A percentile compares a stretch with the other conserved stretches of the same genome.
These are phyloP conservation scores for Enteromius viviparus DNA, from an alignment of 2,797 vertebrate species.

Conservation along the genomic window DNA sequence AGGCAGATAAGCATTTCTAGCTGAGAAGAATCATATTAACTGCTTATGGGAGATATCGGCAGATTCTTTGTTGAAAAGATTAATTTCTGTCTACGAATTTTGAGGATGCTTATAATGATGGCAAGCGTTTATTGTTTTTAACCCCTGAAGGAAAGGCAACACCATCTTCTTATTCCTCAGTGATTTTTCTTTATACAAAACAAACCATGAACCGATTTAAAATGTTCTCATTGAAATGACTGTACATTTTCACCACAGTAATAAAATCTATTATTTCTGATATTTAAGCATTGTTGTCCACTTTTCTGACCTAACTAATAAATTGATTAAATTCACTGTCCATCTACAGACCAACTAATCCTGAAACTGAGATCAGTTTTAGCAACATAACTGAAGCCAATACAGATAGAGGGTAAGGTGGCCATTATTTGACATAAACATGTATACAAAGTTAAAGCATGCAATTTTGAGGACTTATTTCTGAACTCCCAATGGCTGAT, in stretches of 20 bases:
- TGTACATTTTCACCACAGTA: not conserved
- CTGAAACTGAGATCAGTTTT: not conserved
- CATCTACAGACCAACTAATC: not conserved
- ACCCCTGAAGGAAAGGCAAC: not conserved
- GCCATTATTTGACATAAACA: not conserved
- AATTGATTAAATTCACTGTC: not conserved
- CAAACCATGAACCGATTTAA: not conserved
- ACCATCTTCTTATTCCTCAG: not conserved
- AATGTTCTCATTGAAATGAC: not conserved
- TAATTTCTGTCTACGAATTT: not conserved
- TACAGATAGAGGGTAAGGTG: not conserved
- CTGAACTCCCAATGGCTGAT: not conserved
- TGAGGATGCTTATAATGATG: not conserved
- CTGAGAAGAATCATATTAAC: not conserved
- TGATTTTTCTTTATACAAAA: not conserved
- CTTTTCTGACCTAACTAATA: not conserved
- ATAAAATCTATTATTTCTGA: conserved; percentile 29
- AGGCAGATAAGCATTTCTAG: not conserved
- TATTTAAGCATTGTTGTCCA: not conserved
- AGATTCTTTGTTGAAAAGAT: conserved; percentile 5
- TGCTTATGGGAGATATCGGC: not conserved
- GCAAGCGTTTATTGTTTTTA: conserved; percentile 12
- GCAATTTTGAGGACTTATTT: not conserved
- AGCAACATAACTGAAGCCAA: not conserved
- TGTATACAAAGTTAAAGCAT: not conserved